phyloP scores from a whole-genome alignment of 2,797 vertebrate genomes.

The Coilia nasus region DNA sequence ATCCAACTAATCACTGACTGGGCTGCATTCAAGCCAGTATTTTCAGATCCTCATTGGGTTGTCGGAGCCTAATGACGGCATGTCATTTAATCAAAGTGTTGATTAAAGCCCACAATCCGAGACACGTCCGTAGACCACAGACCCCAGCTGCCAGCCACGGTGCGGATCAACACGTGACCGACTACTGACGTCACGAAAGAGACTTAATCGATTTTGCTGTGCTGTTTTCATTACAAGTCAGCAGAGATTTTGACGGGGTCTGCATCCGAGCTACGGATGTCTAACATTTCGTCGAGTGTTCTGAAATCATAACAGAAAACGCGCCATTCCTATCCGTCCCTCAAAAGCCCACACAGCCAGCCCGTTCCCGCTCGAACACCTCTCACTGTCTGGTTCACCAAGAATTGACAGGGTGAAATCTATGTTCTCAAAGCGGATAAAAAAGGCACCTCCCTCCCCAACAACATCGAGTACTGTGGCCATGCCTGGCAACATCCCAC shows the following conservation, averaged over 20 bases:
- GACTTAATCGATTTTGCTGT: slow-evolving; percentile 22
- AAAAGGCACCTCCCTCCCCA: not conserved
- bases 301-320: not conserved
- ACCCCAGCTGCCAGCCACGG: not conserved
- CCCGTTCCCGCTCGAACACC: not conserved
- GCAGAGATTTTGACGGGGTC: not conserved
- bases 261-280: not conserved
- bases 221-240: slow-evolving; percentile 14
- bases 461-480: not conserved
- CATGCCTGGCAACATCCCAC: not conserved
- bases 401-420: not conserved
- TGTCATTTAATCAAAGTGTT: not conserved
- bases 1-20: not conserved
- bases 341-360: not conserved
- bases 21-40: not conserved
- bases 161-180: not conserved
- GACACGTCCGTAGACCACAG: not conserved
- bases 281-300: not conserved
- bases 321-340: not conserved
- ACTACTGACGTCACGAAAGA: not conserved
- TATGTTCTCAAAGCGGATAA: not conserved
- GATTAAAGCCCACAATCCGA: slow-evolving; percentile 6
- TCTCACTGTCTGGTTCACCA: not conserved
- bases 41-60: not conserved
- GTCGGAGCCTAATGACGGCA: not conserved